These are phyloP conservation scores for Pygocentrus nattereri DNA, from an alignment of 2,797 vertebrate species.

Conservation along the genomic window DNA sequence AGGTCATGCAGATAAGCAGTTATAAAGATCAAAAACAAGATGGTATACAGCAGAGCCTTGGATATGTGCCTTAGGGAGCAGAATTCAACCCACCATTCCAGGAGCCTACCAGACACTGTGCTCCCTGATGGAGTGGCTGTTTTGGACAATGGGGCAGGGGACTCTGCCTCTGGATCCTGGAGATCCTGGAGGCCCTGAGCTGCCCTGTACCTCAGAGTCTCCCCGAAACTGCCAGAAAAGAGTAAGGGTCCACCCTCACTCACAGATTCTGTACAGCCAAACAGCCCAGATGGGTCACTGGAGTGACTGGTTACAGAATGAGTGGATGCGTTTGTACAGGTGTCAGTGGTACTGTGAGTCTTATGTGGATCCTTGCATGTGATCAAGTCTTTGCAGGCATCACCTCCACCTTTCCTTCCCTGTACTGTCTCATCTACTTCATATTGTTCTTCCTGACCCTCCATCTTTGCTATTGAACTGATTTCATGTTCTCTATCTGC, in stretches of 20 bases:
- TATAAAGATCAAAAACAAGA: slow-evolving; percentile 84
- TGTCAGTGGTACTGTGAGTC: neutral
- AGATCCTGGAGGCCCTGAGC: slow-evolving; percentile 58
- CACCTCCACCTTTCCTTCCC: neutral
- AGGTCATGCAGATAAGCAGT: slow-evolving; percentile 86
- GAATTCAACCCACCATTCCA: slow-evolving; percentile 68
- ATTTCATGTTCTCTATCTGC: slow-evolving; percentile 7
- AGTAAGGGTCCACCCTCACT: slow-evolving; percentile 4
- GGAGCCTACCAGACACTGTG: slow-evolving; percentile 53
- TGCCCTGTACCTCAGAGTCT: slow-evolving; percentile 22
- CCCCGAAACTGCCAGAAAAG: neutral
- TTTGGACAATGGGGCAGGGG: slow-evolving; percentile 40
- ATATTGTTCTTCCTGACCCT: neutral
- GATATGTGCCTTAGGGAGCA: slow-evolving; percentile 75
- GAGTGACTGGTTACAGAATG: neutral
- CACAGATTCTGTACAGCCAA: neutral
- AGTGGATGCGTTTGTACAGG: neutral
- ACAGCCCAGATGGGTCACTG: neutral
- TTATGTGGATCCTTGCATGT: neutral
- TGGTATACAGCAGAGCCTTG: slow-evolving; percentile 78
- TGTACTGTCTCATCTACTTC: neutral
- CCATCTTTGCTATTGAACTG: slow-evolving; percentile 11
- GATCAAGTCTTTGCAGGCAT: neutral
- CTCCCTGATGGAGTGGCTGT: slow-evolving; percentile 65
- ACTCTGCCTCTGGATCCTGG: slow-evolving; percentile 52